Percentiles rank a stretch among this genome's conserved stretches.
These are phyloP conservation scores for Araneus ventricosus DNA, from an alignment of 1,140 invertebrate genomes.

Conservation along the genomic window DNA sequence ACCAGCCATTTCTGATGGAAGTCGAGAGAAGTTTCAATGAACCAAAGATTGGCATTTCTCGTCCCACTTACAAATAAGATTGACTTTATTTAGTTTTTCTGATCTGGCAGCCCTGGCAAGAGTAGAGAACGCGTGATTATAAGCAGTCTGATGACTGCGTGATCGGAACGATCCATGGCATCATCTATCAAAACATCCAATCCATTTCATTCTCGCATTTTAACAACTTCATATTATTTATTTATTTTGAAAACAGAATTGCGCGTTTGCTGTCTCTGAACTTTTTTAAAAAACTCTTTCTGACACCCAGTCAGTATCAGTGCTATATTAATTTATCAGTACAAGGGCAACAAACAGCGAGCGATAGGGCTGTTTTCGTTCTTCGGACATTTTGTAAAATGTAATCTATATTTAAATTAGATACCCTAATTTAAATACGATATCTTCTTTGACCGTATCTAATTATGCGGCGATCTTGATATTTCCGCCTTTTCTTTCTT, in stretches of 20 bases:
- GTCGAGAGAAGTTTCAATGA: no score
- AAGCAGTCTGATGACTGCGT: background rate
- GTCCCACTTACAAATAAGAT: no score
- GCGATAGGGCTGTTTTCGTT: background rate
- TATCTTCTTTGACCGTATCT: background rate
- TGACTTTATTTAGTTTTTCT: no score
- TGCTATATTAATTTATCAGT: background rate
- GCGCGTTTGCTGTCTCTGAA: background rate
- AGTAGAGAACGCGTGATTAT: background rate
- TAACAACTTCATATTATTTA: background rate
- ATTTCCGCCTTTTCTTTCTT: background rate
- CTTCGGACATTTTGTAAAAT: background rate
- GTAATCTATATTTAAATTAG: conserved; percentile 6
- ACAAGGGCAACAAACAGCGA: background rate
- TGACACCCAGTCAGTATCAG: background rate
- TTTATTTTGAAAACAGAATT: background rate
- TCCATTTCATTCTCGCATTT: background rate
- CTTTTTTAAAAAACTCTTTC: no score
- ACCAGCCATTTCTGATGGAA: no score
- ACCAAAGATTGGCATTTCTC: no score
- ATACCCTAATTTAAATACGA: background rate
- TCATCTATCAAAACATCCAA: conserved; percentile 11
- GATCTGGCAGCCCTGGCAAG: no score
- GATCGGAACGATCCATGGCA: background rate
- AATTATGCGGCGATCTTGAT: background rate